These are phyloP conservation scores for Engraulis encrasicolus DNA, from an alignment of 2,113 vertebrate genomes.

Conservation along the genomic window DNA sequence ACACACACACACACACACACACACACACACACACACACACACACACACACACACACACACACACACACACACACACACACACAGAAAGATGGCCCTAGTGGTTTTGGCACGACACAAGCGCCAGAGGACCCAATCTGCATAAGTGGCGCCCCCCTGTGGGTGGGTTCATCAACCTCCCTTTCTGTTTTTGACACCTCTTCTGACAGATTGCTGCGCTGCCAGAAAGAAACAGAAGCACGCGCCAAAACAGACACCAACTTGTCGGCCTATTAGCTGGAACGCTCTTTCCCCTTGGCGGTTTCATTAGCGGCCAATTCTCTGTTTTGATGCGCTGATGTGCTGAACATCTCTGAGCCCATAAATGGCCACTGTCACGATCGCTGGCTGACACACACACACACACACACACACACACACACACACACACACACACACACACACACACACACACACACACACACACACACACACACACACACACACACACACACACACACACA, in stretches of 20 bases:
- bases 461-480: no score
- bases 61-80: constrained; percentile 18
- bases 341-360: neutral
- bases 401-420: no score
- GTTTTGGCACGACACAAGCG: no score
- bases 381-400: neutral
- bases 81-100: constrained; percentile 24
- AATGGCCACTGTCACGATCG: no score
- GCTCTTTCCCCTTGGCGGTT: neutral
- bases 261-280: neutral
- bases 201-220: neutral
- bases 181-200: neutral
- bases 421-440: no score
- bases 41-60: neutral
- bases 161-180: neutral
- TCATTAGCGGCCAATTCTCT: neutral
- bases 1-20: no score
- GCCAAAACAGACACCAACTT: neutral
- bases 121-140: no score
- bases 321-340: neutral
- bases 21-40: neutral
- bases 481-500: neutral
- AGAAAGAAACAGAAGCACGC: neutral
- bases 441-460: no score
- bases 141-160: no score